A percentile compares a stretch with the other conserved stretches of the same genome.
Conservation (phyloP, 2,797 vertebrate genomes). For the Mormyrus proboscirostris region DNA sequence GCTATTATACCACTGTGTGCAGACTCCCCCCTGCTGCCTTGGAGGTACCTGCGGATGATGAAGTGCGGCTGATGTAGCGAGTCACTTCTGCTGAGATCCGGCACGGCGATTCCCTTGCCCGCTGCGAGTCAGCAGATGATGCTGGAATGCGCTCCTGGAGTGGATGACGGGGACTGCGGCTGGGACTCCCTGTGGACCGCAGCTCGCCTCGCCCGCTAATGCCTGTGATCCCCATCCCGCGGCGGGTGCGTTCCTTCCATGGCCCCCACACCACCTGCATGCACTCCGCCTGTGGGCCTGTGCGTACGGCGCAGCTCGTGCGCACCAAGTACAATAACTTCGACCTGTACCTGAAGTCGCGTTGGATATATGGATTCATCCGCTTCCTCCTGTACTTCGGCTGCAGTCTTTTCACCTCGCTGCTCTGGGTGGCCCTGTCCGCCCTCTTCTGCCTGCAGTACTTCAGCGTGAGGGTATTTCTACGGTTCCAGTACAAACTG, state of each 20-base stretch:
- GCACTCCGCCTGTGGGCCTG: conserved; percentile 88
- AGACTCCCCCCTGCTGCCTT: conserved; percentile 10
- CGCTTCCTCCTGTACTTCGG: conserved; percentile 94
- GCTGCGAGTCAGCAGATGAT: conserved; percentile 43
- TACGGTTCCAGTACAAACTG: conserved; percentile 94
- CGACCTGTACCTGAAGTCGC: conserved; percentile 74
- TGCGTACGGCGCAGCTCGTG: conserved; percentile 74
- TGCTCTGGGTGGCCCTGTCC: conserved; percentile 91
- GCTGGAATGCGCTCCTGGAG: conserved; percentile 34
- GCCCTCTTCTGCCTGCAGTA: conserved; percentile 89
- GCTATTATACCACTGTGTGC: background rate
- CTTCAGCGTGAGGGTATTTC: conserved; percentile 77
- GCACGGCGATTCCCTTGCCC: background rate
- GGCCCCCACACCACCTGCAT: conserved; percentile 95
- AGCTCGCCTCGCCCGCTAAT: conserved; percentile 68
- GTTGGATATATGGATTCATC: conserved; percentile 92
- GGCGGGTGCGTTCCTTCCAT: conserved; percentile 94
- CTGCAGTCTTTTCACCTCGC: conserved; percentile 91
- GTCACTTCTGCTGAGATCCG: background rate
- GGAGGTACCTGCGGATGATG: background rate
- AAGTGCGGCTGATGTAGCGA: background rate
- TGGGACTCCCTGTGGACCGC: conserved; percentile 46
- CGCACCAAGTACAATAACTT: conserved; percentile 97
- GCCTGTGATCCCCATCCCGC: conserved; percentile 97
- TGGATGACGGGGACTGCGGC: conserved; percentile 37